phyloP scores from a whole-genome alignment of 2,113 vertebrate species.

The Procavia capensis region DNA sequence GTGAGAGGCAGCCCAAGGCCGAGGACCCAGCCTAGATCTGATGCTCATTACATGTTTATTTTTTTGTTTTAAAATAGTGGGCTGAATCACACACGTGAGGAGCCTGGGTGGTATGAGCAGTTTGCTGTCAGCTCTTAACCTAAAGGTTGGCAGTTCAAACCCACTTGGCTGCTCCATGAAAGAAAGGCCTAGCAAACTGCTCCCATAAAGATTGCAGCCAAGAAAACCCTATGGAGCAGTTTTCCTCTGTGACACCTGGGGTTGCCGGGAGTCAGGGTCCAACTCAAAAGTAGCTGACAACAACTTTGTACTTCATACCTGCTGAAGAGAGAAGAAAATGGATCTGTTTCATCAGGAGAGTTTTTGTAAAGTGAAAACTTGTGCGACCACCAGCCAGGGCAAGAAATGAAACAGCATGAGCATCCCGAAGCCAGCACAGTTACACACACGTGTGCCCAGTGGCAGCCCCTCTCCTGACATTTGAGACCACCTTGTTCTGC shows the following conservation, averaged over 20 bases:
- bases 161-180: neutral
- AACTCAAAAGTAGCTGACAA: neutral
- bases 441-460: accelerated
- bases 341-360: neutral
- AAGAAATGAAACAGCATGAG: neutral
- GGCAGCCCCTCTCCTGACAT: neutral
- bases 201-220: neutral
- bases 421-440: neutral
- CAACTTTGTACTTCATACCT: neutral
- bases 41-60: neutral
- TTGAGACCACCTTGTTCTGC: neutral
- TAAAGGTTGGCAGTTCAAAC: neutral
- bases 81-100: neutral
- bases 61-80: neutral
- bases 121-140: neutral
- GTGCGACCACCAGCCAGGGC: neutral
- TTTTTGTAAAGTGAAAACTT: neutral
- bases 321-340: neutral
- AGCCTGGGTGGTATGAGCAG: neutral
- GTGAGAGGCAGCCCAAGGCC: neutral
- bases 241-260: neutral
- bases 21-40: neutral
- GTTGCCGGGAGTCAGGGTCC: neutral
- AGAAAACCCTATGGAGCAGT: neutral
- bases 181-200: neutral